These are phyloP conservation scores for Sericinus montela DNA, from an alignment of 2,888 invertebrate genomes.

Conservation along the genomic window DNA sequence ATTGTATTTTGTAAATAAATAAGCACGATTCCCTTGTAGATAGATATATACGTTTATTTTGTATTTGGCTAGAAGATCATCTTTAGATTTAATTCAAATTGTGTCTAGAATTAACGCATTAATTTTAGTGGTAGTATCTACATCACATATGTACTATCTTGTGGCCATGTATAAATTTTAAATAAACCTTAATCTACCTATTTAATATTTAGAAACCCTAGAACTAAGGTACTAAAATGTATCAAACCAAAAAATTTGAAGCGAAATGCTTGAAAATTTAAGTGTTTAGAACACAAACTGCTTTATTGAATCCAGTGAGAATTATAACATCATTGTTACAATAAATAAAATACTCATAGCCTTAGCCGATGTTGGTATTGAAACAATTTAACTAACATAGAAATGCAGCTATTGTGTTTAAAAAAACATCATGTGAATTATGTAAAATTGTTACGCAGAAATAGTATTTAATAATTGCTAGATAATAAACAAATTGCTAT, in stretches of 20 bases:
- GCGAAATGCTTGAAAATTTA: conserved; percentile 76
- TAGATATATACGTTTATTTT: conserved; percentile 30
- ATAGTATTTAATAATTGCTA: not conserved
- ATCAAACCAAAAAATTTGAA: conserved; percentile 76
- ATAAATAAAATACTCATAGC: conserved; percentile 68
- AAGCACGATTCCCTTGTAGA: conserved; percentile 48
- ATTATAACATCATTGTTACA: conserved; percentile 56
- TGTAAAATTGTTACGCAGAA: not conserved
- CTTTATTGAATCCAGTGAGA: conserved; percentile 62
- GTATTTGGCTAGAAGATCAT: conserved; percentile 23
- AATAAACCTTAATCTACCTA: conserved; percentile 27
- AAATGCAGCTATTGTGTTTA: not conserved
- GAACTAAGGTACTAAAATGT: conserved; percentile 60
- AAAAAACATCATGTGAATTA: not conserved
- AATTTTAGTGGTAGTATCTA: conserved; percentile 30
- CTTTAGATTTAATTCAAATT: conserved; percentile 34
- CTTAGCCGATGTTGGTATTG: conserved; percentile 41
- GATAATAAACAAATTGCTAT: conserved; percentile 11
- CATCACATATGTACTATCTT: conserved; percentile 49
- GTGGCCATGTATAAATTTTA: conserved; percentile 67
- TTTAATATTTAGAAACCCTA: conserved; percentile 48
- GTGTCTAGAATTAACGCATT: conserved; percentile 30
- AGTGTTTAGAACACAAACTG: conserved; percentile 71
- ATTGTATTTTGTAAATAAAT: conserved; percentile 28
- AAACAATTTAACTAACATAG: conserved; percentile 1